Conservation (phyloP, 2,113 vertebrate species). For the Catagonus wagneri region DNA sequence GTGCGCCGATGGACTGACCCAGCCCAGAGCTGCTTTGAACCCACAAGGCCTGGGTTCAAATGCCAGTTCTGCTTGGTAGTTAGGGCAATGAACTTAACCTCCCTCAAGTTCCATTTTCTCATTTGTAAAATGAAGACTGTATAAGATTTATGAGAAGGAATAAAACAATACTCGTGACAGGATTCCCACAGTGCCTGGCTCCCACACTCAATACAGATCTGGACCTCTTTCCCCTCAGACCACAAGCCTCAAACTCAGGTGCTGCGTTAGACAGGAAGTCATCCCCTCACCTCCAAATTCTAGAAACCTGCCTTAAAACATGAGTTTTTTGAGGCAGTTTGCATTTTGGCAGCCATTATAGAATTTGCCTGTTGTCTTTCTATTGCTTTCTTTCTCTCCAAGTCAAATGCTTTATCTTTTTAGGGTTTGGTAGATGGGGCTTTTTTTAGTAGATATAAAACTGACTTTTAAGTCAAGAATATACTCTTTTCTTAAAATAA, state of each 20-base stretch:
- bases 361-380: not conserved
- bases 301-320: not conserved
- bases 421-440: not conserved
- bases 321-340: not conserved
- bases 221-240: not conserved
- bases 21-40: not conserved
- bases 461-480: slow-evolving; percentile 31
- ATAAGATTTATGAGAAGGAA: not conserved
- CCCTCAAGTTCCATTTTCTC: not conserved
- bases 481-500: not conserved
- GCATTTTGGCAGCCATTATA: not conserved
- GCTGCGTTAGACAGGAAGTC: not conserved
- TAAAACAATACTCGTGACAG: not conserved
- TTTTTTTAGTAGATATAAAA: slow-evolving; percentile 14
- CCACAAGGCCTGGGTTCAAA: not conserved
- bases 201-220: not conserved
- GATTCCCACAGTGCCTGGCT: not conserved
- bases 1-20: not conserved
- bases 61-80: not conserved
- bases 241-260: not conserved
- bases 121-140: not conserved
- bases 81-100: not conserved
- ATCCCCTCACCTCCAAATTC: not conserved
- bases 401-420: slow-evolving; percentile 6
- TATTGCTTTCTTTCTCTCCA: not conserved